phyloP scores from a whole-genome alignment of 2,888 invertebrate genomes.

The Charanyca ferruginea region DNA sequence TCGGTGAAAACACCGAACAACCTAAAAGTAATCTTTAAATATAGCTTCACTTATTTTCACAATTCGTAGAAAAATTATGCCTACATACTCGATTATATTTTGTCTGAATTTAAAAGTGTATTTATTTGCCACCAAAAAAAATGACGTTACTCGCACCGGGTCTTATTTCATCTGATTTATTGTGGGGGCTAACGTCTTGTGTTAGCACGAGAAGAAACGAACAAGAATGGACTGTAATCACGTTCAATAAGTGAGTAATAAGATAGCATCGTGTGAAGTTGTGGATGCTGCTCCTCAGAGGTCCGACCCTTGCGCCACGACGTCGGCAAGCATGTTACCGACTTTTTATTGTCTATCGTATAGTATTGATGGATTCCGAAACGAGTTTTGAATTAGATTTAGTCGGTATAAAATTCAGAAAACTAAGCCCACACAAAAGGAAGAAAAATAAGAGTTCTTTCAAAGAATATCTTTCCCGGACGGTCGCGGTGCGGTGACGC shows the following conservation, averaged over 20 bases:
- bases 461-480: slow-evolving; percentile 37
- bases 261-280: slow-evolving; percentile 64
- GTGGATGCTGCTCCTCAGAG: slow-evolving; percentile 61
- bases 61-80: slow-evolving; percentile 3
- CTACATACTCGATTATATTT: slow-evolving; percentile 8
- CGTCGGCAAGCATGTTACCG: slow-evolving; percentile 41
- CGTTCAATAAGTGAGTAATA: slow-evolving; percentile 67
- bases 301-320: slow-evolving; percentile 58
- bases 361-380: slow-evolving; percentile 70
- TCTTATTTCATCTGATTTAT: slow-evolving; percentile 11
- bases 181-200: neutral
- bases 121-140: slow-evolving; percentile 12
- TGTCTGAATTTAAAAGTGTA: slow-evolving; percentile 16
- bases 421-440: slow-evolving; percentile 42
- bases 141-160: slow-evolving; percentile 15
- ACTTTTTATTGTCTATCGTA: slow-evolving; percentile 69
- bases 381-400: slow-evolving; percentile 71
- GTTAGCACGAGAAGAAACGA: slow-evolving; percentile 53
- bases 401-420: slow-evolving; percentile 37
- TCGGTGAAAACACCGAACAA: no score
- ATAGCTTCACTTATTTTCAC: slow-evolving; percentile 16
- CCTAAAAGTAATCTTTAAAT: no score
- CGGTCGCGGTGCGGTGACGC: slow-evolving; percentile 25
- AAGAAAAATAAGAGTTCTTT: slow-evolving; percentile 38
- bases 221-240: slow-evolving; percentile 67